Evolutionary conservation across 2,888 invertebrate species (phyloP).

Genomic region (Steinernema scapterisci): DNA sequence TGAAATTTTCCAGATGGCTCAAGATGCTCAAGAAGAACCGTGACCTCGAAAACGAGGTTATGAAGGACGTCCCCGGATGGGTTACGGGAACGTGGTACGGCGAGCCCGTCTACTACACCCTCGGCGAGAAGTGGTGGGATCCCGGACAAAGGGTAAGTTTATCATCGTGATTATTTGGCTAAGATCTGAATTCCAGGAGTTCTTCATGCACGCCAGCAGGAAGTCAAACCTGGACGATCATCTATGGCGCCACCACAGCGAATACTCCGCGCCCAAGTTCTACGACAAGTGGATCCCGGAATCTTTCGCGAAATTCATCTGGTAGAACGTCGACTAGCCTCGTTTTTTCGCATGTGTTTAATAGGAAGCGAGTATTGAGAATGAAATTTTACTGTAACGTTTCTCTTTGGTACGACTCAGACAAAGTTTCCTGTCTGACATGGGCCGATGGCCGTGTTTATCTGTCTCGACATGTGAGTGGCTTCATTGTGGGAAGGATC

Average conservation of each 20-base stretch:
- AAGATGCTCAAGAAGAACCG: constrained; percentile 67
- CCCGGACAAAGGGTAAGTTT: constrained; percentile 47
- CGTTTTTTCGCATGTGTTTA: constrained; percentile 19
- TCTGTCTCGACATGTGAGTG: too few relatives aligned
- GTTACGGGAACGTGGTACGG: constrained; percentile 70
- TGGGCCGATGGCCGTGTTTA: constrained; percentile 49
- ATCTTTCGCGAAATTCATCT: constrained; percentile 51
- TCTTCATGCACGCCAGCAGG: constrained; percentile 47
- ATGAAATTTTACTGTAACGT: constrained; percentile 51
- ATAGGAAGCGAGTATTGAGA: constrained; percentile 24
- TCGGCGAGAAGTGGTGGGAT: constrained; percentile 67
- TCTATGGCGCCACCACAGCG: constrained; percentile 59
- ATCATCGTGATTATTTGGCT: constrained; percentile 37
- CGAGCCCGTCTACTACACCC: constrained; percentile 69
- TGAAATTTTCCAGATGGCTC: constrained; percentile 57
- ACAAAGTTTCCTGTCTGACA: constrained; percentile 58
- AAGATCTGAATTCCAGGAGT: background rate
- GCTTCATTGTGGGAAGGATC: too few relatives aligned
- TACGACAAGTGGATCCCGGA: constrained; percentile 64
- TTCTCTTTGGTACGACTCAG: too few relatives aligned
- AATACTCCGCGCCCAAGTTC: constrained; percentile 64
- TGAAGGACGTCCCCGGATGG: constrained; percentile 71
- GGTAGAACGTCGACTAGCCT: too few relatives aligned
- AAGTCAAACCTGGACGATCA: constrained; percentile 44
- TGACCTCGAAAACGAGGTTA: constrained; percentile 70